Percentiles rank a stretch among this genome's conserved stretches.
phyloP scores from a whole-genome alignment of 2,113 vertebrate species.

The Hippopotamus amphibius region DNA sequence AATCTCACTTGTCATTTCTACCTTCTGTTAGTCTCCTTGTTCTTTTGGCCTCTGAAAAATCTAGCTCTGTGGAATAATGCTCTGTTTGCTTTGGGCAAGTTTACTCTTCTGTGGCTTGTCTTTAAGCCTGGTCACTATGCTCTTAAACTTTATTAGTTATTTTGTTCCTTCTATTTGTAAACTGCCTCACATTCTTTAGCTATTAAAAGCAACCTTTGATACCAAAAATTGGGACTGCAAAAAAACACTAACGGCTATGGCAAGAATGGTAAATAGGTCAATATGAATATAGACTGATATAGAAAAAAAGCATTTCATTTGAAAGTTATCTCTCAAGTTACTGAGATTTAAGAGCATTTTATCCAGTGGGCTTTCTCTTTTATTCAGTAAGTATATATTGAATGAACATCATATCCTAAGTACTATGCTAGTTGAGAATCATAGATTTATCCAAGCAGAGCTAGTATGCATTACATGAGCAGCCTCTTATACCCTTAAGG shows the following conservation, averaged over 20 bases:
- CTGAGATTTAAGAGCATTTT: neutral
- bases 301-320: neutral
- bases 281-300: neutral
- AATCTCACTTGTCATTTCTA: neutral
- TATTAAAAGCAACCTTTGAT: neutral
- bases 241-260: neutral
- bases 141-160: neutral
- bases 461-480: neutral
- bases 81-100: neutral
- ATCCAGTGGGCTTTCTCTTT: neutral
- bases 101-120: neutral
- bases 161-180: neutral
- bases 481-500: neutral
- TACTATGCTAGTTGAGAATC: neutral
- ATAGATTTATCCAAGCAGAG: neutral
- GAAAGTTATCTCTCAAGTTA: neutral
- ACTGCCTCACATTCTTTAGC: neutral
- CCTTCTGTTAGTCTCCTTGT: neutral
- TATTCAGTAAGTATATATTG: neutral
- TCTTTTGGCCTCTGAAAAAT: neutral
- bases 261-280: neutral
- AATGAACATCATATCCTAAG: too few relatives aligned
- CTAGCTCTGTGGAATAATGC: neutral
- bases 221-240: conserved; percentile 8
- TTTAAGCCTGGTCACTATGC: neutral